phyloP scores from a whole-genome alignment of 2,113 vertebrate species.

The Vicugna pacos region DNA sequence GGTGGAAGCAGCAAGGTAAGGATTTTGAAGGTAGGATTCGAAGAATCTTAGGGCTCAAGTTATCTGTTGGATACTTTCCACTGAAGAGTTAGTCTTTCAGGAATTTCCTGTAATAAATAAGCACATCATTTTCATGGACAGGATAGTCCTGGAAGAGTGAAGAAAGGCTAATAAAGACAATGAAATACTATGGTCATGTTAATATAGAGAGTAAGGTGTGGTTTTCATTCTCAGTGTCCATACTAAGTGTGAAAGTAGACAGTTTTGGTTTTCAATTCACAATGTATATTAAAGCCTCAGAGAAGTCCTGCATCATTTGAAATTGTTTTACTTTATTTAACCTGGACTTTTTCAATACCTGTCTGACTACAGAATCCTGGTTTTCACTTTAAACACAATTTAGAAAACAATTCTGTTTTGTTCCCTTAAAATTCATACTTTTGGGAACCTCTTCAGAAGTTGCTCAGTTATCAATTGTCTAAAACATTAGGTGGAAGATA shows the following conservation, averaged over 20 bases:
- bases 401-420: conserved; percentile 40
- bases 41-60: not conserved
- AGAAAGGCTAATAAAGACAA: not conserved
- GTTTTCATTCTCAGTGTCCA: not conserved
- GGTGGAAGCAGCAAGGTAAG: not conserved
- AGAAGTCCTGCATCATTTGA: not conserved
- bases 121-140: not conserved
- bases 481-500: not conserved
- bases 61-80: not conserved
- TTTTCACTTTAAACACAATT: conserved; percentile 14
- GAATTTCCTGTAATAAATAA: conserved; percentile 7
- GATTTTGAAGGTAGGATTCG: not conserved
- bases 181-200: not conserved
- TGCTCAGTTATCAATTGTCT: conserved; percentile 11
- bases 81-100: not conserved
- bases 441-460: not conserved
- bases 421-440: conserved; percentile 20
- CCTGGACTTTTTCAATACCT: not conserved
- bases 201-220: not conserved
- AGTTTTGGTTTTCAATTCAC: not conserved
- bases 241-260: not conserved
- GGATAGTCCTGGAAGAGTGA: not conserved
- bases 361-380: not conserved
- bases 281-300: not conserved
- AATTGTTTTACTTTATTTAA: conserved; percentile 13